These are phyloP conservation scores for Corythornis madagascariensis DNA, from an alignment of 2,113 vertebrate species.

Conservation along the genomic window DNA sequence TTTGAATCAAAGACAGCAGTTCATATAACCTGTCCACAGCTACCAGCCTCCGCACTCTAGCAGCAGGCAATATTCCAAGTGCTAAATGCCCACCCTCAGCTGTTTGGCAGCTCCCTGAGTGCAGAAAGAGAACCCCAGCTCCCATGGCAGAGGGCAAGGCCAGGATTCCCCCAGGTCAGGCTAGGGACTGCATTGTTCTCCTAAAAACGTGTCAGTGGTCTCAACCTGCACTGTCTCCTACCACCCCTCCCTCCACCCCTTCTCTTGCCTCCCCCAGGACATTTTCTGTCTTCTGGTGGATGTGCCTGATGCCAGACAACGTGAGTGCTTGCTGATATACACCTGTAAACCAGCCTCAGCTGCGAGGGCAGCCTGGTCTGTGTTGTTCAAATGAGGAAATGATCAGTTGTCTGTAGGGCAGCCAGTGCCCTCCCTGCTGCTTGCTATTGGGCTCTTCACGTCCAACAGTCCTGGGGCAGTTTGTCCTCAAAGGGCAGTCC, in stretches of 20 bases:
- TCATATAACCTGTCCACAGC: neutral
- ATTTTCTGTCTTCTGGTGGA: neutral
- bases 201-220: neutral
- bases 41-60: neutral
- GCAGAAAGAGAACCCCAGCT: neutral
- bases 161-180: neutral
- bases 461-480: neutral
- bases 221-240: neutral
- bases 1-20: neutral
- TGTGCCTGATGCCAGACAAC: neutral
- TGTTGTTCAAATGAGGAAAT: neutral
- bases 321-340: neutral
- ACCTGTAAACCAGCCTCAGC: neutral
- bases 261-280: neutral
- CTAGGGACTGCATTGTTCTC: neutral
- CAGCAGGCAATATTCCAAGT: neutral
- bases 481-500: neutral
- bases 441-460: neutral
- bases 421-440: neutral
- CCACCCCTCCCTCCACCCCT: neutral
- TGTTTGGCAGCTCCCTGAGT: neutral
- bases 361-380: neutral
- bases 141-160: neutral
- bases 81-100: neutral
- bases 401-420: neutral